Evolutionary conservation across 2,113 vertebrate genomes (phyloP), one percentile per base, ranked within the genome.

Genomic region (Vicugna pacos): DNA sequence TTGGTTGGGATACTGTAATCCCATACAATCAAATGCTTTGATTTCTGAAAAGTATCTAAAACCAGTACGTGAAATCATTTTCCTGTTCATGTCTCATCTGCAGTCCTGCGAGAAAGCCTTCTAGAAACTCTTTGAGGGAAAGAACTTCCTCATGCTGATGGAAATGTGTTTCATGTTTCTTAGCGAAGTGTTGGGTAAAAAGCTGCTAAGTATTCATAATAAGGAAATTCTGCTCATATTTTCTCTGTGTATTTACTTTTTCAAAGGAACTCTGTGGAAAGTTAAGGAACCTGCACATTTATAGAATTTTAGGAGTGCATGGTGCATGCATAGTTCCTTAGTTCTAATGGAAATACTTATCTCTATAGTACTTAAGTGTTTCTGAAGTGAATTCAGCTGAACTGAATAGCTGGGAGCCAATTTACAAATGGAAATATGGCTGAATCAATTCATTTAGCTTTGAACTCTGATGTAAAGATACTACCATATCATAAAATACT

Each of bases 371-470:
- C 24, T 94, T 67, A 42, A 80, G n/a, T 56, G 8, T 38, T 82
- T 76, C 67, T 56, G 75, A 81, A 85, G 28, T 69, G 32, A 79
- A 92, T 35, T 96, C 19, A 35, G 50, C 28, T 73, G 48, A 79
- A 84, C 38, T 54, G 58, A 28, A 14, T 24, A 89, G 62, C 28
- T 54, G 11, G 19, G 30, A 35, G 8, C 76, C 46, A 80, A 0
- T 85, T 94, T 73, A 89, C 56, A 79, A 93, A 52, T 52, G 48
- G 56, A 89, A 84, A 88, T 80, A 28, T 69, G 65, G 30, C 42
- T 52, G 12, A 72, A 60, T 19, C 80, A 46, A 70, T 48, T 70
- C 12, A 30, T 88, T 77, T 65, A 92, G 35, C 50, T 84, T 69
- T 97, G 58, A 85, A 81, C 81, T 35, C 64, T 70, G 52, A n/a